phyloP scores from a whole-genome alignment of 2,888 invertebrate genomes.

The Rapana venosa region DNA sequence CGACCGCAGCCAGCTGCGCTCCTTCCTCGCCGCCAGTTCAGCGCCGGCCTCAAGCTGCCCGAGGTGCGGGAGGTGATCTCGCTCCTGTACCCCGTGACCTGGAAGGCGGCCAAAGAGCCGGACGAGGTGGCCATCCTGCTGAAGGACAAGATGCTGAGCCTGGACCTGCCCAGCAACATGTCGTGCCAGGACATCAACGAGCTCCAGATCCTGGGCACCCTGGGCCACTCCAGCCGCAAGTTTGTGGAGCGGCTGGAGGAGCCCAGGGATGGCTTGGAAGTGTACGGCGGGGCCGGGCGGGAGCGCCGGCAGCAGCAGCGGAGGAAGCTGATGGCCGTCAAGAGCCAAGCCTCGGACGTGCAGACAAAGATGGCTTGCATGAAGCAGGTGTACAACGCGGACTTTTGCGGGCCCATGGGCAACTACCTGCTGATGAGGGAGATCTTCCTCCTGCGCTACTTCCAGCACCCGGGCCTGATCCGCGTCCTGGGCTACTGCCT shows the following conservation, averaged over 20 bases:
- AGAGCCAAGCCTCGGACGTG: slow-evolving; percentile 63
- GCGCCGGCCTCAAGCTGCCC: not conserved
- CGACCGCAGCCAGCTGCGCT: not conserved
- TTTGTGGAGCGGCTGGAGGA: slow-evolving; percentile 58
- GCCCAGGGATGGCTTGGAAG: slow-evolving; percentile 36
- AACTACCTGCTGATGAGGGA: slow-evolving; percentile 69
- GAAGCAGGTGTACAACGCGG: slow-evolving; percentile 65
- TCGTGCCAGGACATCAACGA: slow-evolving; percentile 67
- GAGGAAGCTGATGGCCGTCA: slow-evolving; percentile 59
- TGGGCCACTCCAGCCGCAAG: slow-evolving; percentile 59
- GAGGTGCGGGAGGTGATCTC: slow-evolving; percentile 45
- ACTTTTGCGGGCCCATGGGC: slow-evolving; percentile 65
- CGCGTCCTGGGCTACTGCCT: slow-evolving; percentile 69
- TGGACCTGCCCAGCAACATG: slow-evolving; percentile 61
- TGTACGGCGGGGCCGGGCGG: not conserved
- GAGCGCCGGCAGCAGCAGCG: too few species aligned
- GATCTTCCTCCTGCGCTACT: slow-evolving; percentile 59
- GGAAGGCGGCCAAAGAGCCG: slow-evolving; percentile 64
- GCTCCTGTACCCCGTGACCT: slow-evolving; percentile 58
- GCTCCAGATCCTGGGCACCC: slow-evolving; percentile 53
- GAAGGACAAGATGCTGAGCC: slow-evolving; percentile 60
- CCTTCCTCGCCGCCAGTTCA: not conserved
- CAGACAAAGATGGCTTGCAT: slow-evolving; percentile 68
- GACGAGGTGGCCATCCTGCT: slow-evolving; percentile 67
- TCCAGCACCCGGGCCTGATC: slow-evolving; percentile 62